Percentiles rank a stretch among this genome's conserved stretches.
phyloP scores from a whole-genome alignment of 2,888 invertebrate genomes.

The Epistrophe eligans region DNA sequence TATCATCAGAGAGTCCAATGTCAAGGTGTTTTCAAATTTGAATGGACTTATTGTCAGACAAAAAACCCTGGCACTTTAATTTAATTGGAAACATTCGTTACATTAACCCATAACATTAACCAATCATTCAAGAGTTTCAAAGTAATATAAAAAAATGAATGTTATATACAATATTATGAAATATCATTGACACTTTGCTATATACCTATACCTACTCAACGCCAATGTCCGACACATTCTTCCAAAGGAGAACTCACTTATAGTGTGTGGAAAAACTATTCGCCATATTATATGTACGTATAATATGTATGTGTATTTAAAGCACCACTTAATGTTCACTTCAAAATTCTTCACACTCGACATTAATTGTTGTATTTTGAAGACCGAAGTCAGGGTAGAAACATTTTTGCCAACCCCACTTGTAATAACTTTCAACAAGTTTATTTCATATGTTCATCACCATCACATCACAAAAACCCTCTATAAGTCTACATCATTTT shows the following conservation, averaged over 20 bases:
- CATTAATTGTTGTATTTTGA: constrained; percentile 69
- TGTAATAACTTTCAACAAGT: constrained; percentile 71
- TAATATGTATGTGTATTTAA: not conserved
- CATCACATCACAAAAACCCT: constrained; percentile 3
- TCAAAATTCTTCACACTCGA: constrained; percentile 67
- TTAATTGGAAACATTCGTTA: no score
- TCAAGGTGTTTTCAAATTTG: no score
- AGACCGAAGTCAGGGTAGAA: constrained; percentile 29
- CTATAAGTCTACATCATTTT: not conserved
- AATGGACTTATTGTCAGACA: no score
- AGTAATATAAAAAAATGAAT: no score
- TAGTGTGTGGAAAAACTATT: constrained; percentile 53
- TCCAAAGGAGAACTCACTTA: constrained; percentile 26
- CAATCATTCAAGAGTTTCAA: no score
- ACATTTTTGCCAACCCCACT: constrained; percentile 60
- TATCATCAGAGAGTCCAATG: no score
- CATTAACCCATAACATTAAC: no score
- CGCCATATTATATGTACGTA: not conserved
- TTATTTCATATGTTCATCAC: constrained; percentile 50
- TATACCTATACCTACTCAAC: constrained; percentile 28
- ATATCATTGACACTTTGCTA: constrained; percentile 1
- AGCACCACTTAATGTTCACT: constrained; percentile 65
- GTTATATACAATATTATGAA: not conserved
- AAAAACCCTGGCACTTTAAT: no score
- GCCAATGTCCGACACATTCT: constrained; percentile 48